Percentiles rank a stretch among this genome's conserved stretches.
phyloP scores from a whole-genome alignment of 37 sponge, comb jelly and placozoan genomes.

The Halichondria panicea region DNA sequence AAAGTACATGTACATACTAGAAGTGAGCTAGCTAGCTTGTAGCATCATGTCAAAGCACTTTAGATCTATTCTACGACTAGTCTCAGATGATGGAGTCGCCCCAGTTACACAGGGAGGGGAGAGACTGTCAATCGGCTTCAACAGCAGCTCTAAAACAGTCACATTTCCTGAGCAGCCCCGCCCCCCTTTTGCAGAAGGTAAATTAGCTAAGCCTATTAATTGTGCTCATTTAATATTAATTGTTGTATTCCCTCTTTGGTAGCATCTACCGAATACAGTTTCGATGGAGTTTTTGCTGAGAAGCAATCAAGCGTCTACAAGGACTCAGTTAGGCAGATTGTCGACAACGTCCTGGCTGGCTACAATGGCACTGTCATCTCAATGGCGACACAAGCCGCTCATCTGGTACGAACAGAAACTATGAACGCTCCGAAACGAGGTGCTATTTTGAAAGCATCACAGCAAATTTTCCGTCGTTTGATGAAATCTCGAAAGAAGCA shows the following conservation, averaged over 20 bases:
- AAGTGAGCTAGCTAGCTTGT: neutral
- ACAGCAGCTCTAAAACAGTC: too few relatives aligned
- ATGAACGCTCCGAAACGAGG: neutral
- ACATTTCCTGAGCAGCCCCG: constrained; percentile 49
- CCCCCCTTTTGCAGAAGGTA: constrained; percentile 17
- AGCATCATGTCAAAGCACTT: constrained; percentile 32
- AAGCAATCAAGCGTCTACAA: constrained; percentile 36
- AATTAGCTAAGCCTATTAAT: too few relatives aligned
- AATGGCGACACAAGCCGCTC: constrained; percentile 7
- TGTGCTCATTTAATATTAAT: too few relatives aligned
- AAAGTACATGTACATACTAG: neutral
- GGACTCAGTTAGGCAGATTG: constrained; percentile 42
- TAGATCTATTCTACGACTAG: constrained; percentile 27
- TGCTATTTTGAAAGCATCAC: constrained; percentile 39
- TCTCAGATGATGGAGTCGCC: neutral
- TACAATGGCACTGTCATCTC: constrained; percentile 77
- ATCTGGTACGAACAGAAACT: neutral
- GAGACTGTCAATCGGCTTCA: neutral
- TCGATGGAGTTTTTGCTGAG: constrained; percentile 42
- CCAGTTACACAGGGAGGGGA: neutral
- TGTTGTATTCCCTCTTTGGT: too few relatives aligned
- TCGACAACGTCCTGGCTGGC: constrained; percentile 67
- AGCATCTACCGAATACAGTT: constrained; percentile 13
- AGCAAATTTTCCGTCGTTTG: constrained; percentile 67
- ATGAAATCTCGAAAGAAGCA: constrained; percentile 20